These are phyloP conservation scores for Panopea generosa DNA, from an alignment of 2,888 invertebrate species.

Conservation along the genomic window DNA sequence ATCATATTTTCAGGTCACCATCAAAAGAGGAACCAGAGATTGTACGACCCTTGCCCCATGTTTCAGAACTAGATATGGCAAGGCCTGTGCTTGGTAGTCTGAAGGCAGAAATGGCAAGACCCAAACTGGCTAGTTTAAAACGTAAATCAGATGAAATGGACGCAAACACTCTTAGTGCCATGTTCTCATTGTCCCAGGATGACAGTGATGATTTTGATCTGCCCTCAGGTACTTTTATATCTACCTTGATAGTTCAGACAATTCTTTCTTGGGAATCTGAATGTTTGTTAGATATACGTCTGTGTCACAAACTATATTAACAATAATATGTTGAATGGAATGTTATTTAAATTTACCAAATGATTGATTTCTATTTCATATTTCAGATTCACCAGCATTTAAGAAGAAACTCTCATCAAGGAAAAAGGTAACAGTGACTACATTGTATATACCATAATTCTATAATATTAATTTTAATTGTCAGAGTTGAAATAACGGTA, in stretches of 20 bases:
- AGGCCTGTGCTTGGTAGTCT: no score
- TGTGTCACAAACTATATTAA: no score
- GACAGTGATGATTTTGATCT: conserved; percentile 44
- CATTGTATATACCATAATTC: background rate
- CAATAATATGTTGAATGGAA: no score
- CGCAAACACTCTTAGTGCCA: conserved; percentile 26
- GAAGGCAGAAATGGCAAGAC: background rate
- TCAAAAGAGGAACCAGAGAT: conserved; percentile 27
- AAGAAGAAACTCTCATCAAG: conserved; percentile 37
- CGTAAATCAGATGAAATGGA: conserved; percentile 56
- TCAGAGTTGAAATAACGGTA: no score
- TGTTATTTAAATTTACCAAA: no score
- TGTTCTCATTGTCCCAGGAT: conserved; percentile 54
- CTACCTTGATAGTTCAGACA: background rate
- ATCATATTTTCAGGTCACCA: conserved; percentile 50
- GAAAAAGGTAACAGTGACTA: conserved; percentile 21
- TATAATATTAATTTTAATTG: no score
- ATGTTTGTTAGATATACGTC: background rate
- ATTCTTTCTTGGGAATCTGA: background rate
- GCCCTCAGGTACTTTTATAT: conserved; percentile 17
- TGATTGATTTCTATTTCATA: no score
- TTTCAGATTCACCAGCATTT: conserved; percentile 53
- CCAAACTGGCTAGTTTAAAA: conserved; percentile 21
- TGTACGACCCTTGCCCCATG: no score
- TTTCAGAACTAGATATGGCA: no score